Base-by-base conservation (phyloP, 1,140 invertebrate genomes). In the Homarus americanus region DNA sequence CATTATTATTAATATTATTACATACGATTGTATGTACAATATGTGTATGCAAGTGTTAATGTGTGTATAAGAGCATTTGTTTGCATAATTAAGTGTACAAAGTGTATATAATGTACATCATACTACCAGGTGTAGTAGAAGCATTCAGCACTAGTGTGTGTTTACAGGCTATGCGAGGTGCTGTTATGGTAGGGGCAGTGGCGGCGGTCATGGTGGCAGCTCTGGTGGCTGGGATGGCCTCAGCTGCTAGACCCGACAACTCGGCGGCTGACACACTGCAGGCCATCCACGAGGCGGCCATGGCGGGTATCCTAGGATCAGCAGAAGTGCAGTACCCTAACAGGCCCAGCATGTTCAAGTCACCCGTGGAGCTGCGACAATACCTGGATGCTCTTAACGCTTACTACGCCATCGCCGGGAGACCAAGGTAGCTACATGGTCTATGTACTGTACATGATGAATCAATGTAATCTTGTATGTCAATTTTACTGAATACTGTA, bases 341-440 rank as follows among this genome's bases (percentile, higher is more conserved):
- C 85, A 36, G 91, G 44, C 91, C 91, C 66, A 73, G 58, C 58
- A 69, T 87, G 32, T 92, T 92, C 87, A 89, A 86, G 79, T 73
- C 87, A 3, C 88, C 88, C 3, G 83, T 40, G 9, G 91, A 92
- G 36, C 87, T 92, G 36, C 20, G 87, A 17, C 78, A 76, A n/a
- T 92, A 92, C 79, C 83, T 92, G 0, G 83, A 87, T 36, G 91
- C 82, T 10, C 91, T 92, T 58, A 91, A 92, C 34, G 87, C 87
- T 36, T 92, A 90, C 83, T 92, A 86, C 78, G 87, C 91, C 49
- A 91, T 92, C 36, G 84, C 87, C 24, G 91, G 91, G 3, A 82
- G 91, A 69, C 91, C 91, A 53, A 91, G 91, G 91, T 91, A 63
- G 1, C 32, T 58, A 9, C 28, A 69, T 7, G 4, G 5, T n/a